Evolutionary conservation across 1,140 invertebrate species (phyloP), one percentile per base, ranked within the genome.

Genomic region (Drosophila persimilis): DNA sequence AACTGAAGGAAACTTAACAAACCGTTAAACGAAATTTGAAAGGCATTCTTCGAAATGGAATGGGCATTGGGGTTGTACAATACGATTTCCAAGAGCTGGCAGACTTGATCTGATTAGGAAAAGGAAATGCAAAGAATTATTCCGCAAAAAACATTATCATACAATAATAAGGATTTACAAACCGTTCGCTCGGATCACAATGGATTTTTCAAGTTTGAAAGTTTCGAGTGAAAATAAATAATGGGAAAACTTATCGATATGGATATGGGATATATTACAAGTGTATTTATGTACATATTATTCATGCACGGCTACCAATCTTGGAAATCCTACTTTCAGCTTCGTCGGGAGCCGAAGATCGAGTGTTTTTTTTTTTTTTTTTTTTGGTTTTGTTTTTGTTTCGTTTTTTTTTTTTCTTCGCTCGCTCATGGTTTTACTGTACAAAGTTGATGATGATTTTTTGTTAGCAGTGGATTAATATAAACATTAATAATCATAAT

Each of bases 401-500:
- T 71, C 48, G 54, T 51, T 46, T 54, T 46, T 54, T 29, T 57
- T 48, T 56, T 26, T 44, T 69, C 51, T 57, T 79, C 39, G 66
- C 77, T 80, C 71, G 77, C 77, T 79, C 69, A 54, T 67, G 70
- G 69, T 69, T 75, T 63, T 75, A 80, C 77, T 80, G 77, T 80
- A 80, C 77, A 80, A 80, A 79, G 79, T 80, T 72, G 77, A 76
- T 80, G 73, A 89, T 80, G 69, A 69, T 67, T 64, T 62, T 62
- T 75, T 79, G 81, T 85, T 85, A 85, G 80, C 80, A 85, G 83
- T 85, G 83, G 74, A 78, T 74, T 78, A 81, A 86, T 86, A 81
- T 86, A 77, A 85, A 86, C 77, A 81, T 85, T 85, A 77, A 86
- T 80, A 89, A 89, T 88, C 62, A 86, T 81, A 75, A 74, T 85